Evolutionary conservation across 2,797 vertebrate species (phyloP).

Genomic region (Hoplostethus atlanticus): DNA sequence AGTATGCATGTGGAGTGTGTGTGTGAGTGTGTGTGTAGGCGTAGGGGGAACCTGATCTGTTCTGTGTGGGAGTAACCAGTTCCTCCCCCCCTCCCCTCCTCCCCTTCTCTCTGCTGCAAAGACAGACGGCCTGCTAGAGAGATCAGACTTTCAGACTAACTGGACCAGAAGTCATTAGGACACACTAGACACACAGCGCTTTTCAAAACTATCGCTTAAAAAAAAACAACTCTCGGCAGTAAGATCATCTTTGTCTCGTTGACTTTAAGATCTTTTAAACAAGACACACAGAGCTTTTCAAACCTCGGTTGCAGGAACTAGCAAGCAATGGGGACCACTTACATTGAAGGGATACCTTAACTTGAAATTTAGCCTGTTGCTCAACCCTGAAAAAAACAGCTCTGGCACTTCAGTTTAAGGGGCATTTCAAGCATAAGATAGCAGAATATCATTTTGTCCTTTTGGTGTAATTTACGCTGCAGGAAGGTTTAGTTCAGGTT

Average conservation of each 20-base stretch:
- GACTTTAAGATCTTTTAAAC: slow-evolving; percentile 64
- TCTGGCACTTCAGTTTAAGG: slow-evolving; percentile 53
- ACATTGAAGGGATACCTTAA: slow-evolving; percentile 39
- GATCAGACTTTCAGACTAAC: slow-evolving; percentile 83
- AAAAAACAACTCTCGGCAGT: slow-evolving; percentile 39
- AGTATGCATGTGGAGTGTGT: slow-evolving; percentile 11
- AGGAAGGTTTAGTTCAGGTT: slow-evolving; percentile 35
- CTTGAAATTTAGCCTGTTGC: slow-evolving; percentile 46
- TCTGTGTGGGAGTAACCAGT: slow-evolving; percentile 81
- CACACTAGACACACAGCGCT: slow-evolving; percentile 69
- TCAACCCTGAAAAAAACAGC: slow-evolving; percentile 33
- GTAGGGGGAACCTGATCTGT: slow-evolving; percentile 82
- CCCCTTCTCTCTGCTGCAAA: slow-evolving; percentile 53
- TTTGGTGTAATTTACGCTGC: slow-evolving; percentile 55
- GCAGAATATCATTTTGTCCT: slow-evolving; percentile 50
- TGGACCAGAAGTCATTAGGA: slow-evolving; percentile 83
- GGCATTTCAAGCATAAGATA: slow-evolving; percentile 53
- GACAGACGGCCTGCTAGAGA: slow-evolving; percentile 85
- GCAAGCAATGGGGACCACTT: slow-evolving; percentile 66
- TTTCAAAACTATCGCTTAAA: slow-evolving; percentile 70
- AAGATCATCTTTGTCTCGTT: slow-evolving; percentile 71
- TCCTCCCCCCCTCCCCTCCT: slow-evolving; percentile 43
- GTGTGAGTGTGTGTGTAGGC: slow-evolving; percentile 72
- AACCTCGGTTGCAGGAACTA: slow-evolving; percentile 59
- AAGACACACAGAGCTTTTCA: slow-evolving; percentile 52